Evolutionary conservation across 2,797 vertebrate species (phyloP).

Genomic region (Petrocephalus schoutedeni): DNA sequence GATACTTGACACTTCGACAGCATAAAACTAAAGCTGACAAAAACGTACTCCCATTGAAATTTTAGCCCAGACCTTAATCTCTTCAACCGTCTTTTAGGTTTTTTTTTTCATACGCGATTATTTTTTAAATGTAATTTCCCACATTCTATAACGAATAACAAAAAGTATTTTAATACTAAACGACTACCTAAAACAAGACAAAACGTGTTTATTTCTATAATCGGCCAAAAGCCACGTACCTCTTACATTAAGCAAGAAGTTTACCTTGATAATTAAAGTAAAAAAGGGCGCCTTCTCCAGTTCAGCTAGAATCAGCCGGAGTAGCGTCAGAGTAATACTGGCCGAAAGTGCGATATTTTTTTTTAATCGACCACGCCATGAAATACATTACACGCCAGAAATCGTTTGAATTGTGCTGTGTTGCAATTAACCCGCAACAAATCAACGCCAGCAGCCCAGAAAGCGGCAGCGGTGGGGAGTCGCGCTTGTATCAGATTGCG

Average conservation of each 20-base stretch:
- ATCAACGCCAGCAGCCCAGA: conserved; percentile 25
- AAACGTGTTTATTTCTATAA: not conserved
- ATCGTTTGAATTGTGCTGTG: conserved; percentile 10
- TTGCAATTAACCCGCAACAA: conserved; percentile 30
- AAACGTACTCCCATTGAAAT: not conserved
- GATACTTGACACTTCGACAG: not conserved
- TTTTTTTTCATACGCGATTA: not conserved
- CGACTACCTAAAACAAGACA: not conserved
- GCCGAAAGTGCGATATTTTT: not conserved
- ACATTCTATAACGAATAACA: not conserved
- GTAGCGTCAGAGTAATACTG: not conserved
- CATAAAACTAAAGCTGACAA: not conserved
- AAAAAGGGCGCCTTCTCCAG: not conserved
- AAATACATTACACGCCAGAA: not conserved
- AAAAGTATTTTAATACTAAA: not conserved
- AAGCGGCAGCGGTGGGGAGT: not conserved
- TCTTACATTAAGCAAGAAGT: not conserved
- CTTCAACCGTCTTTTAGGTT: not conserved
- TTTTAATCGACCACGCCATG: not conserved
- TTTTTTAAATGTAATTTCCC: not conserved
- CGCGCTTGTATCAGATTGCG: conserved; percentile 15
- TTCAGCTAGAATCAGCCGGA: not conserved
- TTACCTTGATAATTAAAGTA: not conserved
- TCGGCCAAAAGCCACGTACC: not conserved
- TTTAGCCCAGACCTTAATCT: not conserved